phyloP scores from a whole-genome alignment of 2,113 vertebrate genomes.

The Scatophagus argus region DNA sequence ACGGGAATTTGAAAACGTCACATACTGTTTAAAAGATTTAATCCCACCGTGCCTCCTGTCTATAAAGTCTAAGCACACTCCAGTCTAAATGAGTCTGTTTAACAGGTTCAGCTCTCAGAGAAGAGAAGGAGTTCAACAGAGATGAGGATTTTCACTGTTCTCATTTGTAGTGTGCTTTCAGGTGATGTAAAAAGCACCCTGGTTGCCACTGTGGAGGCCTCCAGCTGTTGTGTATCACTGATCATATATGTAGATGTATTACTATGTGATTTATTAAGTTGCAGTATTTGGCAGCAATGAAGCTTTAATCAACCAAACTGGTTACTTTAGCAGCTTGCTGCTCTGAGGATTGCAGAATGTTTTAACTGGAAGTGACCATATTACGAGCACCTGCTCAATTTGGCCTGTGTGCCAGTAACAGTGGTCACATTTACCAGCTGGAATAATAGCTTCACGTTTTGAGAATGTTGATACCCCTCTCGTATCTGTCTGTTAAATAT shows the following conservation, averaged over 20 bases:
- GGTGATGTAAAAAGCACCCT: slow-evolving; percentile 36
- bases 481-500: neutral
- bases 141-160: slow-evolving; percentile 40
- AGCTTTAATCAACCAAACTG: neutral
- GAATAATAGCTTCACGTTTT: neutral
- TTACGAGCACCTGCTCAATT: neutral
- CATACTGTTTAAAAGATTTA: slow-evolving; percentile 61
- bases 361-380: neutral
- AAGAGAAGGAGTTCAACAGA: slow-evolving; percentile 18
- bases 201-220: slow-evolving; percentile 34
- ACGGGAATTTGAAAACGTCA: slow-evolving; percentile 66
- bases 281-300: neutral
- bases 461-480: neutral
- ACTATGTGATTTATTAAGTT: slow-evolving; percentile 10
- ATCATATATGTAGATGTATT: slow-evolving; percentile 34
- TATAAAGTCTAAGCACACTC: slow-evolving; percentile 32
- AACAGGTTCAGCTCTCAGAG: slow-evolving; percentile 23
- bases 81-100: slow-evolving; percentile 31
- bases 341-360: neutral
- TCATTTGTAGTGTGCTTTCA: slow-evolving; percentile 34
- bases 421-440: neutral
- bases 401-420: neutral
- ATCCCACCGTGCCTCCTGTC: slow-evolving; percentile 71
- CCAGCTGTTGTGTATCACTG: neutral
- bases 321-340: slow-evolving; percentile 2